These are phyloP conservation scores for Odobenus rosmarus DNA, from an alignment of 2,113 vertebrate species.

Conservation along the genomic window DNA sequence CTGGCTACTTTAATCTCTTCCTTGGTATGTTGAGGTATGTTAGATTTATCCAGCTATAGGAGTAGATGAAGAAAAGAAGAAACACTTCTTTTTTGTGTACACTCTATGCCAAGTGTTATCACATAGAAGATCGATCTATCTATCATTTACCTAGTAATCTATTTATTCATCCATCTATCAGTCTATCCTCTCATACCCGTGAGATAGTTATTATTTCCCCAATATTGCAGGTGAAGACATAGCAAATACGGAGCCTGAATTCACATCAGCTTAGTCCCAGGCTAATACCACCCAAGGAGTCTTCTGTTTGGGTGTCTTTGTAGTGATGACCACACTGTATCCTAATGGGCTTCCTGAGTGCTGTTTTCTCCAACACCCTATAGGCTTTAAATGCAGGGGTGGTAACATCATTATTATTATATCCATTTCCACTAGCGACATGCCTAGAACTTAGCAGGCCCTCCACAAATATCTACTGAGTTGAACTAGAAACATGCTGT, in stretches of 20 bases:
- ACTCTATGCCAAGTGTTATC: background rate
- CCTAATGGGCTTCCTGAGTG: background rate
- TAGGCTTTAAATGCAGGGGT: background rate
- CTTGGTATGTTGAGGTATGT: background rate
- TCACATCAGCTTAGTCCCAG: background rate
- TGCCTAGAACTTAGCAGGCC: background rate
- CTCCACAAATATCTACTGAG: background rate
- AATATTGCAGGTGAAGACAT: background rate
- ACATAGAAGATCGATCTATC: background rate
- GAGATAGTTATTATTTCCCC: background rate
- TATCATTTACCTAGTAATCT: background rate
- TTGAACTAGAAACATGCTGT: background rate
- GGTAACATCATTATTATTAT: background rate
- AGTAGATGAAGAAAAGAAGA: background rate
- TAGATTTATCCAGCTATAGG: background rate
- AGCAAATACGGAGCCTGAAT: background rate
- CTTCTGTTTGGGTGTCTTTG: background rate
- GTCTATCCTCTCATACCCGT: no score
- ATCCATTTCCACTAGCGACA: background rate
- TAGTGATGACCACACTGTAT: background rate
- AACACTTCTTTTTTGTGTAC: background rate
- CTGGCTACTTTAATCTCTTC: background rate
- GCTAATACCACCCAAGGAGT: background rate
- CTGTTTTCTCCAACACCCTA: background rate
- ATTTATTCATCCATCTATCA: background rate